Percentiles rank a stretch among this genome's conserved stretches.
Conservation (phyloP, 2,113 vertebrate species). For the Tapirus terrestris region DNA sequence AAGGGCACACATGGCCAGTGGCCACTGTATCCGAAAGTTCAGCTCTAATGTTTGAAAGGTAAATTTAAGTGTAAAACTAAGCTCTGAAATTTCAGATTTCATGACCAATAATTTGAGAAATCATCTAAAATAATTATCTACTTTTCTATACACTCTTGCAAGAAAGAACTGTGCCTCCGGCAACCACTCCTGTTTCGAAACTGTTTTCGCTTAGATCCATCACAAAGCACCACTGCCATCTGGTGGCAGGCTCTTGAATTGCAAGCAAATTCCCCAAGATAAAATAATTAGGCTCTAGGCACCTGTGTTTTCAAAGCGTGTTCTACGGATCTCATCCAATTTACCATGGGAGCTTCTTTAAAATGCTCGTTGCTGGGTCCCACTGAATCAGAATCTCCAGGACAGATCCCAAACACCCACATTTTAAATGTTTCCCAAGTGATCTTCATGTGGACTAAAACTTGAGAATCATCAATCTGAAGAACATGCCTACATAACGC, state of each 20-base stretch:
- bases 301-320: not conserved
- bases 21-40: not conserved
- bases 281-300: not conserved
- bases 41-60: not conserved
- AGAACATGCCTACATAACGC: not conserved
- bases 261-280: slow-evolving; percentile 27
- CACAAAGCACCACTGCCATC: slow-evolving; percentile 64
- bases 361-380: not conserved
- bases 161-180: not conserved
- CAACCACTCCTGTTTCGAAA: not conserved
- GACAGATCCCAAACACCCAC: not conserved
- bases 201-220: not conserved
- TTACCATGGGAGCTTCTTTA: not conserved
- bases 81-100: not conserved
- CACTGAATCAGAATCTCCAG: not conserved
- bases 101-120: slow-evolving; percentile 12
- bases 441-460: not conserved
- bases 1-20: not conserved
- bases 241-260: not conserved
- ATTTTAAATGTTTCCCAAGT: not conserved
- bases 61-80: slow-evolving; percentile 39
- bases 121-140: not conserved
- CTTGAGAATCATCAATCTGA: not conserved
- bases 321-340: not conserved
- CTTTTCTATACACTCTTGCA: not conserved